phyloP scores from a whole-genome alignment of 2,113 vertebrate genomes.

The Todiramphus saurophagus region DNA sequence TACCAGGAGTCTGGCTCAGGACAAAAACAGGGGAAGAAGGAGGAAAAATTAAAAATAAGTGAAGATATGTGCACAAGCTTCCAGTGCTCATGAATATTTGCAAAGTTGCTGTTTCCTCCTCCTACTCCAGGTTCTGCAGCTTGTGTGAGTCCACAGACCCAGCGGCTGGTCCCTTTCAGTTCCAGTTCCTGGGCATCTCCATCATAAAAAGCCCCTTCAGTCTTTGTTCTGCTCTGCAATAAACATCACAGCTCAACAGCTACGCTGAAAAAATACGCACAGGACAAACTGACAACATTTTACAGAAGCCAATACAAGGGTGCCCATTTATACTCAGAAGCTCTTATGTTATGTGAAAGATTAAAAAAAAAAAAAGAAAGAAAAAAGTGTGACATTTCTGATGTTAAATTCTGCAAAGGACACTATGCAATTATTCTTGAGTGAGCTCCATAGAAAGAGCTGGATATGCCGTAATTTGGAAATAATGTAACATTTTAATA shows the following conservation, averaged over 20 bases:
- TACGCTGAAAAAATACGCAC: rapidly evolving
- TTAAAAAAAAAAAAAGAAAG: neutral
- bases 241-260: neutral
- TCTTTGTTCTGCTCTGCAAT: neutral
- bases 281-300: neutral
- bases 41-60: neutral
- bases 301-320: neutral
- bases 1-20: neutral
- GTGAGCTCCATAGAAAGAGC: neutral
- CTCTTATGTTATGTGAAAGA: neutral
- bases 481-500: conserved; percentile 37
- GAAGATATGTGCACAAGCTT: rapidly evolving
- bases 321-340: neutral
- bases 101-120: neutral
- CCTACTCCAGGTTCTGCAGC: neutral
- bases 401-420: neutral
- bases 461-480: neutral
- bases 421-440: conserved; percentile 16
- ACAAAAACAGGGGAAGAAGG: neutral
- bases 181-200: neutral
- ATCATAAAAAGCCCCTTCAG: neutral
- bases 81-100: neutral
- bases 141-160: rapidly evolving
- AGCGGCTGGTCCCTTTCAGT: neutral
- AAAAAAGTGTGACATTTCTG: neutral